Evolutionary conservation across 2,888 invertebrate genomes (phyloP).

Genomic region (Rhagonycha fulva): DNA sequence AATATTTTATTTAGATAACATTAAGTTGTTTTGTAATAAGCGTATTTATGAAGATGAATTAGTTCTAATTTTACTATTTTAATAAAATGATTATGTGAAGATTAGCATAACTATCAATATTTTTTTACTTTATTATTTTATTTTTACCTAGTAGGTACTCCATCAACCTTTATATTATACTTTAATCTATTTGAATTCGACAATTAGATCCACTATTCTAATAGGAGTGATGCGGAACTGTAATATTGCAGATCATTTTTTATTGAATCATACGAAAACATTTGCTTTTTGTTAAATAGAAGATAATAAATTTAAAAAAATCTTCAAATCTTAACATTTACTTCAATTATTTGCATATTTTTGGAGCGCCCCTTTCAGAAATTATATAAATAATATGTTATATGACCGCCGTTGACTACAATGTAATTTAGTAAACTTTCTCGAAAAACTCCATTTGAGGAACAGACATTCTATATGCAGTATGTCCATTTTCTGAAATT

Average conservation of each 20-base stretch:
- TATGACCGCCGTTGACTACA: too few species aligned
- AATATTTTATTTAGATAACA: slow-evolving; percentile 1
- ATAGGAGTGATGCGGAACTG: not conserved
- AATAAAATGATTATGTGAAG: not conserved
- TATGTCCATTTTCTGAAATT: too few species aligned
- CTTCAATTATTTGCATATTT: too few species aligned
- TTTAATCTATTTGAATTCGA: not conserved
- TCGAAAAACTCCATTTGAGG: too few species aligned
- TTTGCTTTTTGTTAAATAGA: too few species aligned
- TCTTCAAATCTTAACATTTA: too few species aligned
- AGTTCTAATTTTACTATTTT: not conserved
- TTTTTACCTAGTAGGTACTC: not conserved
- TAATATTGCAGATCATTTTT: not conserved
- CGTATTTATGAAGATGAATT: not conserved
- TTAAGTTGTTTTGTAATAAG: not conserved
- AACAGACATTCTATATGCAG: too few species aligned
- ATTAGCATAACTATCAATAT: not conserved
- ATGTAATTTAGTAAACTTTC: too few species aligned
- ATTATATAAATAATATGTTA: too few species aligned
- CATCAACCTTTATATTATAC: not conserved
- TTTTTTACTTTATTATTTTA: not conserved
- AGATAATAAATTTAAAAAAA: too few species aligned
- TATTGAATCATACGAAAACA: too few species aligned
- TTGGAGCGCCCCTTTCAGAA: too few species aligned
- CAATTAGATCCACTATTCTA: not conserved